Conservation (phyloP, 2,797 vertebrate species). For the Hirundo rustica region DNA sequence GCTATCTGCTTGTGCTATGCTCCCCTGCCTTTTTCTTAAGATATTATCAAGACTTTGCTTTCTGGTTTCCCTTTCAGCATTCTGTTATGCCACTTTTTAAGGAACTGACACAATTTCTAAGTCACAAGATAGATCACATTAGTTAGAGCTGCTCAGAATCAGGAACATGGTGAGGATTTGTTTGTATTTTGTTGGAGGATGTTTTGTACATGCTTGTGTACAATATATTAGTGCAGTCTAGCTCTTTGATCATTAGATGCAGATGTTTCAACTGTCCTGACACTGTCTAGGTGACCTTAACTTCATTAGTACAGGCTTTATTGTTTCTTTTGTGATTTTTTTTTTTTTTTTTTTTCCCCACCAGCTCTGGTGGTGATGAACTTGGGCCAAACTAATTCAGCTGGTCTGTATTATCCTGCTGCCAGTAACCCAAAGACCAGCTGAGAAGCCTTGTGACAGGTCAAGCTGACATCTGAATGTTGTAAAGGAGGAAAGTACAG, state of each 20-base stretch:
- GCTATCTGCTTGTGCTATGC: not conserved
- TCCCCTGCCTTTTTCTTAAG: not conserved
- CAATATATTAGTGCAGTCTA: not conserved
- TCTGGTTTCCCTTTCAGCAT: not conserved
- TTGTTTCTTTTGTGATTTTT: not conserved
- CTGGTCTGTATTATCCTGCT: constrained; percentile 28
- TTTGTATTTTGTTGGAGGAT: not conserved
- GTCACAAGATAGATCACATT: not conserved
- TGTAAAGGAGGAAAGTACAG: not conserved
- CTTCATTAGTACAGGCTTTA: not conserved
- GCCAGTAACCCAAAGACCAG: constrained; percentile 23
- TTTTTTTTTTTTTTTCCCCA: not conserved
- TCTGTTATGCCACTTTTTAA: not conserved
- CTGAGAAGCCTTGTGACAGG: constrained; percentile 29
- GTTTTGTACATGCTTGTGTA: not conserved
- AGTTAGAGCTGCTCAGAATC: not conserved
- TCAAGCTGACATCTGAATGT: constrained; percentile 51
- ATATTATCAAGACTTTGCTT: not conserved
- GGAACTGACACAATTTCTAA: not conserved
- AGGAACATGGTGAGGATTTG: not conserved
- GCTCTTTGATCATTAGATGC: not conserved
- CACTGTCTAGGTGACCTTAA: constrained; percentile 29
- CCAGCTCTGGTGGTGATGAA: constrained; percentile 2
- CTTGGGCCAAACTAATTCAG: constrained; percentile 19
- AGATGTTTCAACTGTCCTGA: constrained; percentile 5